Base-by-base conservation (phyloP, 2,797 vertebrate genomes). In the Capromys pilorides region DNA sequence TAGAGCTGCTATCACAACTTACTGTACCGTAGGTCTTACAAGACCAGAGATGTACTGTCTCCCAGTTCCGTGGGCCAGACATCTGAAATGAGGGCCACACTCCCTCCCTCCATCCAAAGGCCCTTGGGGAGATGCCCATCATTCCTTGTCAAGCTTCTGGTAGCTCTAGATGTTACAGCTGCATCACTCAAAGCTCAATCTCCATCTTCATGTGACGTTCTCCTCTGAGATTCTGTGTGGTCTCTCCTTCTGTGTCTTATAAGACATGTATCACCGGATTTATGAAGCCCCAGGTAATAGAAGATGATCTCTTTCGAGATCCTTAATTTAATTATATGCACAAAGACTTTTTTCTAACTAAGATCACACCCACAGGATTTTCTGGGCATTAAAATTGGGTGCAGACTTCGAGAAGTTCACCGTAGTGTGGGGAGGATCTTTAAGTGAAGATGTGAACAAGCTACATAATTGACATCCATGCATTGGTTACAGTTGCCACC, bases 201-300 rank as follows among this genome's bases (percentile, higher is more conserved):
- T 14, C 22, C 10, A 21, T 49, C 45, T 62, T 64, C 24, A 18
- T 0, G 0, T 19, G 36, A 26, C 1, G 6, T n/a, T 39, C 62
- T 59, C 57, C 67, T 45, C 28, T 16, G 0, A 33, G n/a, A 24
- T 12, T 3, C 64, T 67, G 2, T 80, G 31, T 51, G 22, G n/a
- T 16, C 26, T 61, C 57, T n/a, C 7, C 64, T 62, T 57, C 41
- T 45, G n/a, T 41, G 12, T 89, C 66, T 79, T 36, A 10, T 28
- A 81, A 86, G 33, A 85, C n/a, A 85, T 18, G 79, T 91, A 11
- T 45, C 33, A 12, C 69, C 57, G n/a, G 24, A 73, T 26, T 85
- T 85, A 61, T 69, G 28, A 79, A 22, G n/a, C 62, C 51, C 16
- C 66, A 78, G 33, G 49, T 67, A 89, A 45, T 82, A n/a, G 39